These are phyloP conservation scores for Noctua janthina DNA, from an alignment of 2,888 invertebrate species.

Conservation along the genomic window DNA sequence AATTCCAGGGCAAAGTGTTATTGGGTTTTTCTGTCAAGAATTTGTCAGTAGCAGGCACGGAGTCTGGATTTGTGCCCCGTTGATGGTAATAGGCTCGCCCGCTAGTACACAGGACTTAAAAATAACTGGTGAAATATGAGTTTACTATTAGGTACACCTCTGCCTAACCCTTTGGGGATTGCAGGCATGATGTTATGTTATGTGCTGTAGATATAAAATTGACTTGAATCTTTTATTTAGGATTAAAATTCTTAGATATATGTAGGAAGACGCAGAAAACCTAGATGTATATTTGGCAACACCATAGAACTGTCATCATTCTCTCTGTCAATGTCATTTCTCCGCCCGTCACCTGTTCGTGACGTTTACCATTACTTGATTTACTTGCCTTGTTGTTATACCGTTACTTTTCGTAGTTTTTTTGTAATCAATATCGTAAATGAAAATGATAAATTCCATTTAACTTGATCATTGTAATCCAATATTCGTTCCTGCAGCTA, in stretches of 20 bases:
- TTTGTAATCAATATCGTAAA: constrained; percentile 24
- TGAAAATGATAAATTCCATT: constrained; percentile 42
- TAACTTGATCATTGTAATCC: not conserved
- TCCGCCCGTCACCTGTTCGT: not conserved
- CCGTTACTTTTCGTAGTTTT: constrained; percentile 48
- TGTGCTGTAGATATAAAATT: not conserved
- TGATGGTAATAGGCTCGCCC: not conserved
- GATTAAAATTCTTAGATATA: not conserved
- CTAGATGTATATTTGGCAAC: not conserved
- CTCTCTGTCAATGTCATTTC: constrained; percentile 4
- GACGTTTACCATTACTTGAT: not conserved
- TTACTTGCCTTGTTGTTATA: constrained; percentile 13
- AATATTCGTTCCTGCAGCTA: constrained; percentile 5
- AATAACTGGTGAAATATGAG: not conserved
- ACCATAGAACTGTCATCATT: not conserved
- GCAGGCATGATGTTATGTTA: not conserved
- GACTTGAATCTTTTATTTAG: not conserved
- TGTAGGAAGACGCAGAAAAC: not conserved
- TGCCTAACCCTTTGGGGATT: not conserved
- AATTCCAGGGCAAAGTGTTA: not conserved
- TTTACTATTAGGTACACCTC: not conserved
- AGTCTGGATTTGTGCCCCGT: not conserved
- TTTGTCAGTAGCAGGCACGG: not conserved
- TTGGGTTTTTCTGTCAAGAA: not conserved
- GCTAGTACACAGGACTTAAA: not conserved